Conservation (phyloP, 64 coral and sea anemone genomes). For the Anthopleura sola region DNA sequence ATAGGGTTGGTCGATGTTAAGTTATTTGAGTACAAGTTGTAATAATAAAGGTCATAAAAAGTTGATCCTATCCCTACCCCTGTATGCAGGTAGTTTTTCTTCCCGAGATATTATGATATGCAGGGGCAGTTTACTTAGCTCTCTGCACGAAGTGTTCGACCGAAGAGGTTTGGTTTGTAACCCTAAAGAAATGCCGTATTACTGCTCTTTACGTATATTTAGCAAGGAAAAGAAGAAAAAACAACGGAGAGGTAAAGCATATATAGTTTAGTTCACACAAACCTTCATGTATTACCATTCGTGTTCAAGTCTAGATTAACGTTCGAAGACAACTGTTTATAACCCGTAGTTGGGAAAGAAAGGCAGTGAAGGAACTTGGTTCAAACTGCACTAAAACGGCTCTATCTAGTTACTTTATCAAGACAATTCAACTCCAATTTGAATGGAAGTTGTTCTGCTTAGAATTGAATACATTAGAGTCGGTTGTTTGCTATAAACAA, state of each 20-base stretch:
- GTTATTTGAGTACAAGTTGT: neutral
- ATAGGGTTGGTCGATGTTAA: neutral
- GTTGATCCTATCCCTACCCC: neutral
- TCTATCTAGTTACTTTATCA: neutral
- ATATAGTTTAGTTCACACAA: neutral
- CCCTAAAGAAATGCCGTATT: slow-evolving; percentile 43
- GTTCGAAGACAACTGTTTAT: neutral
- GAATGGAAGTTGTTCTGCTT: neutral
- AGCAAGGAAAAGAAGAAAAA: slow-evolving; percentile 73
- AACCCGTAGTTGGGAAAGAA: neutral
- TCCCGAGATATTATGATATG: slow-evolving; percentile 1
- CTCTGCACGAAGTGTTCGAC: slow-evolving; percentile 15
- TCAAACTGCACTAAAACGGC: slow-evolving; percentile 5
- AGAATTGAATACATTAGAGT: neutral
- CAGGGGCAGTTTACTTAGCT: slow-evolving; percentile 28
- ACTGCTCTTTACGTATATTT: slow-evolving; percentile 78
- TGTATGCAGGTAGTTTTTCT: neutral
- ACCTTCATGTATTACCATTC: neutral
- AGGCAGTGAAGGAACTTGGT: slow-evolving; percentile 7
- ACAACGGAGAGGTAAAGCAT: slow-evolving; percentile 54
- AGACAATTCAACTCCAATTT: neutral
- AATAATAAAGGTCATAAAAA: neutral
- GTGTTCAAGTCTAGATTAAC: neutral
- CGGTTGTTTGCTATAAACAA: neutral
- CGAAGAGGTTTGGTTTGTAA: neutral